Conservation (phyloP, 35 echinoderm and acorn worm genomes). For the Heliocidaris tuberculata region DNA sequence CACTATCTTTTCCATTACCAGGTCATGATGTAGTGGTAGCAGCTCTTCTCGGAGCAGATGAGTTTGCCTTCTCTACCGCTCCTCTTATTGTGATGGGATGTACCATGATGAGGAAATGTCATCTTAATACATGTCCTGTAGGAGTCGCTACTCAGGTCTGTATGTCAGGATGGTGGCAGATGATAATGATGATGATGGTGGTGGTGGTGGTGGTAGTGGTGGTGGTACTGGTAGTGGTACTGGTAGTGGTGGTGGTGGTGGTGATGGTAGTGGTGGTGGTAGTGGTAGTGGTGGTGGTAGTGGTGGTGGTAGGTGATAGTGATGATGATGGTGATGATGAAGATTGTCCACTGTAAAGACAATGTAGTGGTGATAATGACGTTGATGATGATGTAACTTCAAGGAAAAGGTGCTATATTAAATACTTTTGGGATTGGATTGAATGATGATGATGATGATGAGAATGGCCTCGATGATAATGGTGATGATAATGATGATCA, state of each 20-base stretch:
- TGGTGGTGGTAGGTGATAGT: not conserved
- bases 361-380: not conserved
- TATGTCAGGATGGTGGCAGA: not conserved
- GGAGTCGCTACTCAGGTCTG: slow-evolving; percentile 93
- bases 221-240: not conserved
- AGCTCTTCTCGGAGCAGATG: slow-evolving; percentile 95
- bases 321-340: not conserved
- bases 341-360: too few relatives aligned
- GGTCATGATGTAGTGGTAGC: slow-evolving; percentile 94
- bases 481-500: not conserved
- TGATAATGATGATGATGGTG: not conserved
- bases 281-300: not conserved
- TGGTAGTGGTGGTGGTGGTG: not conserved
- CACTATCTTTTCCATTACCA: slow-evolving; percentile 24
- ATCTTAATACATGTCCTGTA: slow-evolving; percentile 97
- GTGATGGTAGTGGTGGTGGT: not conserved
- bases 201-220: not conserved
- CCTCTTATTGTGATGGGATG: slow-evolving; percentile 92
- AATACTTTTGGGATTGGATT: too few relatives aligned
- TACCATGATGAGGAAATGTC: slow-evolving; percentile 99
- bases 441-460: too few relatives aligned
- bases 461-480: too few relatives aligned
- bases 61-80: slow-evolving; percentile 96
- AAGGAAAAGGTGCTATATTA: too few relatives aligned
- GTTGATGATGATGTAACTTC: not conserved